These are phyloP conservation scores for Campylorhamphus procurvoides DNA, from an alignment of 2,113 vertebrate genomes.

Conservation along the genomic window DNA sequence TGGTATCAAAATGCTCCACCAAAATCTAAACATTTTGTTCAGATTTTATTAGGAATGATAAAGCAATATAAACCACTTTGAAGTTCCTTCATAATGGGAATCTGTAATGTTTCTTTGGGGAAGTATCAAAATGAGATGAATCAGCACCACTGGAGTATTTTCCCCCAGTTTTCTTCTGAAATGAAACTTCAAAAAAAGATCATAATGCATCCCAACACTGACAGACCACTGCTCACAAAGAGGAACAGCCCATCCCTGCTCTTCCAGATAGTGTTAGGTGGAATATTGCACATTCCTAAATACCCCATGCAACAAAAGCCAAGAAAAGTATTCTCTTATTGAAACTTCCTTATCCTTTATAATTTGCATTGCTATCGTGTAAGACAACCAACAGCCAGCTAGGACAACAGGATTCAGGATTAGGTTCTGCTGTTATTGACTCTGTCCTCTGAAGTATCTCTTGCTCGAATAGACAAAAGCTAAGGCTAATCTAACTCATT, in stretches of 20 bases:
- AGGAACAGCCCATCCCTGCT: neutral
- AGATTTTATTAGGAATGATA: slow-evolving; percentile 18
- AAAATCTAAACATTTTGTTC: neutral
- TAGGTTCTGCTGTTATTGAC: neutral
- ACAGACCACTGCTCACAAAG: neutral
- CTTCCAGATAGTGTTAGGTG: neutral
- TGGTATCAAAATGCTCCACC: neutral
- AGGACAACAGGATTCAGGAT: neutral
- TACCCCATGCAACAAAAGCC: neutral
- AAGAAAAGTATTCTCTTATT: neutral
- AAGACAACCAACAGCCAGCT: neutral
- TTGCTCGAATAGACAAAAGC: neutral
- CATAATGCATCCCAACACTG: neutral
- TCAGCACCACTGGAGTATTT: neutral
- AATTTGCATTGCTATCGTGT: neutral
- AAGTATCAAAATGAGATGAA: slow-evolving; percentile 11
- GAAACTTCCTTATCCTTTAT: neutral
- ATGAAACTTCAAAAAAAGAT: neutral
- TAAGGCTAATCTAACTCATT: neutral
- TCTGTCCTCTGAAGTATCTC: neutral
- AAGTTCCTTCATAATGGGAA: neutral
- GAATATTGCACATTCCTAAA: neutral
- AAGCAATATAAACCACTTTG: neutral
- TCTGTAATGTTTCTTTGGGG: neutral
- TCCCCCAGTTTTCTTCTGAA: neutral